phyloP scores from a whole-genome alignment of 1,140 invertebrate species.

The Bombus terrestris region DNA sequence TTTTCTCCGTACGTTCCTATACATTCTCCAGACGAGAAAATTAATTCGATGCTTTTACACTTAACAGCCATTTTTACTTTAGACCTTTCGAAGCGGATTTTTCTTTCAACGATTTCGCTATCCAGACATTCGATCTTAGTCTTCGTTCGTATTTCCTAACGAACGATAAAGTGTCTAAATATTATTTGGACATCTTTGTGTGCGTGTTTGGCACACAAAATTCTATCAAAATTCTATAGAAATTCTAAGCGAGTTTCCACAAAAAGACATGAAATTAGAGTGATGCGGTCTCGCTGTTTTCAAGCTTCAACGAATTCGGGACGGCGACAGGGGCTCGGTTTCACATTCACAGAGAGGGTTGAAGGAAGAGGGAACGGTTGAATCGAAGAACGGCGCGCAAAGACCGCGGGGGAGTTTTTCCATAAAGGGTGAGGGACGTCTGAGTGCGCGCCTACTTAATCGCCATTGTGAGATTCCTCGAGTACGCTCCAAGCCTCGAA shows the following conservation, averaged over 20 bases:
- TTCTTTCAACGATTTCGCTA: too few species aligned
- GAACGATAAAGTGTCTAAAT: too few species aligned
- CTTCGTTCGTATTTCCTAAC: too few species aligned
- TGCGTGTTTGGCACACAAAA: too few species aligned
- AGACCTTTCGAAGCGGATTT: too few species aligned
- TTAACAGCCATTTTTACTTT: too few species aligned
- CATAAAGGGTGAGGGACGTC: conserved; percentile 26
- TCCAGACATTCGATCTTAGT: too few species aligned
- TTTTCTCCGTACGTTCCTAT: too few species aligned
- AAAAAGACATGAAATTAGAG: background rate
- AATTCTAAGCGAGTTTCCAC: background rate
- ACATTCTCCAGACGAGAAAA: too few species aligned
- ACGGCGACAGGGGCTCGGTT: background rate
- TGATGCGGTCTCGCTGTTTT: background rate
- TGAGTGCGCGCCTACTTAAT: conserved; percentile 46
- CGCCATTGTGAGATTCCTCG: conserved; percentile 42
- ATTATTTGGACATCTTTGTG: too few species aligned
- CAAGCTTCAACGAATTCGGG: background rate
- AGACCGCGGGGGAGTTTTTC: conserved; percentile 20
- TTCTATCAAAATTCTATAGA: too few species aligned
- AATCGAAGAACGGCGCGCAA: background rate
- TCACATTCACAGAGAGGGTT: background rate
- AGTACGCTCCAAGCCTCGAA: conserved; percentile 21
- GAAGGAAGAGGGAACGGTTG: background rate
- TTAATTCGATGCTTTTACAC: too few species aligned